These are phyloP conservation scores for Lumbricus terrestris DNA, from an alignment of 2,888 invertebrate genomes.

Conservation along the genomic window DNA sequence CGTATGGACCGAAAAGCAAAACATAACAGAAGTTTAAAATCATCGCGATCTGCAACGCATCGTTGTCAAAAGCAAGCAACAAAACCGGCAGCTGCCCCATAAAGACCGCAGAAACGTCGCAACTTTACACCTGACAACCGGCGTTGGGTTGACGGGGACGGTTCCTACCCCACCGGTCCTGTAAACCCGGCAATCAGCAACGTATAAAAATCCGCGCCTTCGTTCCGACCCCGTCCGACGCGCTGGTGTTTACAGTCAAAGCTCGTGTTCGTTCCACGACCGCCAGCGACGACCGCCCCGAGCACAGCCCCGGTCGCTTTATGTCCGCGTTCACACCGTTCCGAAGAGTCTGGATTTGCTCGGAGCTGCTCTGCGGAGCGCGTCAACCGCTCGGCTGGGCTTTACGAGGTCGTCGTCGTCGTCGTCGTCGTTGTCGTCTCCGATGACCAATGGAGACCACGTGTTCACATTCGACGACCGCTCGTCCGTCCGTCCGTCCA, in stretches of 20 bases:
- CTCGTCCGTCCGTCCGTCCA: neutral
- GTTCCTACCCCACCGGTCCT: neutral
- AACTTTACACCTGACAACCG: neutral
- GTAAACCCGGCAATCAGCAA: neutral
- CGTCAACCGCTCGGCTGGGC: neutral
- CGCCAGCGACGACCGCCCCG: neutral
- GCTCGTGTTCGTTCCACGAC: neutral
- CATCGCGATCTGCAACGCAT: no score
- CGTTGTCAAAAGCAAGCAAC: neutral
- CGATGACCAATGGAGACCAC: neutral
- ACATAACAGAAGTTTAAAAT: no score
- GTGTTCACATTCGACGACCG: neutral
- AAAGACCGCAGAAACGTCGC: neutral
- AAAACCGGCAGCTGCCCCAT: neutral
- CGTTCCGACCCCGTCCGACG: neutral
- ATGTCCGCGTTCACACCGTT: neutral
- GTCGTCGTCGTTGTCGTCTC: neutral
- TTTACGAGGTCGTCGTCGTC: neutral
- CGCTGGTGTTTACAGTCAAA: neutral
- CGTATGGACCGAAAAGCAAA: no score
- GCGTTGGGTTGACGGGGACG: neutral
- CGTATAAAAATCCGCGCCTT: neutral
- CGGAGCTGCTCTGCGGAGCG: neutral
- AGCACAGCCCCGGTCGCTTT: neutral
- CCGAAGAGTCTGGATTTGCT: neutral